Conservation (phyloP, 2,888 invertebrate species). For the Temnothorax rugatulus region DNA sequence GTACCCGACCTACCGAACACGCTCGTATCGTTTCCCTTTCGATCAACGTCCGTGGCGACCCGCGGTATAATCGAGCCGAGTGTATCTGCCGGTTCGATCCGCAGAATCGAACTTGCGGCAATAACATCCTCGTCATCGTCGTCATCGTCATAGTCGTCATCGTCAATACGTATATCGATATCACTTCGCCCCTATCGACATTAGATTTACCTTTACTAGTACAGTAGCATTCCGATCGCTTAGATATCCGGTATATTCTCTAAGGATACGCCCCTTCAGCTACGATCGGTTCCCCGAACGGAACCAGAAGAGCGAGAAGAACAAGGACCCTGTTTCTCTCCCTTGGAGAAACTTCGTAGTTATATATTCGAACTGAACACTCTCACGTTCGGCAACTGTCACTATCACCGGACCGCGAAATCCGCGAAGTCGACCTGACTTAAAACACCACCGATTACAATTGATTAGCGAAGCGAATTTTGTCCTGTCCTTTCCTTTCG, state of each 20-base stretch:
- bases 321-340: conserved; percentile 34
- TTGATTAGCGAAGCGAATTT: conserved; percentile 58
- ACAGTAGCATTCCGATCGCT: conserved; percentile 80
- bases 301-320: conserved; percentile 56
- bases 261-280: conserved; percentile 66
- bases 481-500: background rate
- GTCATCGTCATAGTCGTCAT: background rate
- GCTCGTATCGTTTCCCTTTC: conserved; percentile 68
- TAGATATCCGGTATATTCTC: conserved; percentile 67
- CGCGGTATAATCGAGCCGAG: conserved; percentile 12
- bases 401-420: conserved; percentile 65
- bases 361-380: conserved; percentile 68
- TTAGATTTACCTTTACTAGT: conserved; percentile 80
- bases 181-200: conserved; percentile 19
- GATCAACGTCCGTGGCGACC: conserved; percentile 59
- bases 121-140: conserved; percentile 4
- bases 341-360: conserved; percentile 15
- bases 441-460: conserved; percentile 55
- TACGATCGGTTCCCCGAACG: conserved; percentile 43
- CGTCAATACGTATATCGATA: background rate
- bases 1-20: conserved; percentile 45
- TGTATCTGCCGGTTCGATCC: conserved; percentile 17
- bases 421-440: conserved; percentile 54
- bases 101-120: background rate
- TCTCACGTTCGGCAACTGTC: conserved; percentile 73